Base-by-base conservation (phyloP, 1,140 invertebrate genomes). In the Drosophila hydei region DNA sequence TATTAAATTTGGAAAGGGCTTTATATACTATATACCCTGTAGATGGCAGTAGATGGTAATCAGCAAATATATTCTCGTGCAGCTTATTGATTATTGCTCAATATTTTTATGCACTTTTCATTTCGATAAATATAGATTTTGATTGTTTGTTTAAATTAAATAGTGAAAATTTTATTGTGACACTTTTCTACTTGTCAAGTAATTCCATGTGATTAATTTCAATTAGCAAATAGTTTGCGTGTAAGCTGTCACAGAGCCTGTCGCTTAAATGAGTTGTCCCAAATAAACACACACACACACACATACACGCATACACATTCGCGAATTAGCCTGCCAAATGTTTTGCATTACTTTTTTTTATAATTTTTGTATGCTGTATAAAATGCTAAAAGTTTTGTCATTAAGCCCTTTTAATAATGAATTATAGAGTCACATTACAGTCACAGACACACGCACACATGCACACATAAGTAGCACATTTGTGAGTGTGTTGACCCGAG, bases 371-470 rank as follows among this genome's bases (percentile, higher is more conserved):
- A 58, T 74, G 75, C 73, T 47, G 55, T 61, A 69, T 80, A 68
- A 77, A 85, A 87, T 77, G 81, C 65, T 61, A 72, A 85, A 85
- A 85, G 69, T 85, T 85, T 85, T 85, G 80, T 85, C 81, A 85
- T 85, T 85, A 85, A 87, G 80, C 81, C 81, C 70, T 85, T 85
- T 85, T 77, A 85, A 85, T 85, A 85, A 85, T 85, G 73, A 80
- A 85, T 87, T 84, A 77, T 74, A 77, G 76, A 61, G 52, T 59
- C 60, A 70, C 33, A 64, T 48, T 51, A 36, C 54, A 50, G 18
- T 14, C 58, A 38, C 36, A 36, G 16, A 50, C 55, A 48, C 55
- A 42, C 38, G 52, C 38, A 38, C 19, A 30, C 6, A 8, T 19
- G 6, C 8, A 45, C 43, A 45, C 43, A 21, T 12, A 9, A 18